A percentile compares a stretch with the other conserved stretches of the same genome.
Evolutionary conservation across 1,140 invertebrate genomes (phyloP).

Genomic region (Lamellibrachia luymesi): DNA sequence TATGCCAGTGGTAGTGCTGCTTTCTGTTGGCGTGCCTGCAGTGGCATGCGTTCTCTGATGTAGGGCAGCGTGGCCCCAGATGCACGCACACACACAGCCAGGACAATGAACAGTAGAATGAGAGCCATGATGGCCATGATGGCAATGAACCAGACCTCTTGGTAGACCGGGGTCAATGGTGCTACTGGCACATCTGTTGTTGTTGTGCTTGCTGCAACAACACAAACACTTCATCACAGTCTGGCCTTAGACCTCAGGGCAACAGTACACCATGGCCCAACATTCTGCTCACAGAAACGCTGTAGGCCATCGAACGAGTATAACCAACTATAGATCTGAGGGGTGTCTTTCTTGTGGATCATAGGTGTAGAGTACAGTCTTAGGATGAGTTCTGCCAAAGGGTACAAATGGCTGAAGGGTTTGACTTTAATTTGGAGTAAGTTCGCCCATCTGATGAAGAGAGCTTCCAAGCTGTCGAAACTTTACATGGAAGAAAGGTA

Average conservation of each 20-base stretch:
- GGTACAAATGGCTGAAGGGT: no score
- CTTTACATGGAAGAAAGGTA: no score
- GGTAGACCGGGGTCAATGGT: slow-evolving; percentile 14
- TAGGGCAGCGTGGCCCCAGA: slow-evolving; percentile 36
- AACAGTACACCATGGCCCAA: no score
- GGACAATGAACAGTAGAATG: slow-evolving; percentile 38
- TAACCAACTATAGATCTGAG: no score
- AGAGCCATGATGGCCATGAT: slow-evolving; percentile 41
- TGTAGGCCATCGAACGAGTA: no score
- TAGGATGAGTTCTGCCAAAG: no score
- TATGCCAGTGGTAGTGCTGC: slow-evolving; percentile 33
- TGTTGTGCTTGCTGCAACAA: background rate
- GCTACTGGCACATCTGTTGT: background rate
- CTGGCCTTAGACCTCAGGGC: background rate
- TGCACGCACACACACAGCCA: slow-evolving; percentile 40
- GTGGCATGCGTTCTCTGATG: slow-evolving; percentile 48
- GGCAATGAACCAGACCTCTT: slow-evolving; percentile 49
- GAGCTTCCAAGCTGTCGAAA: no score
- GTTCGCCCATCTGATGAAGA: no score
- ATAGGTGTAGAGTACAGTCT: no score
- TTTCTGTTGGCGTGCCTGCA: slow-evolving; percentile 33
- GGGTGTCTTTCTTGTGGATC: no score
- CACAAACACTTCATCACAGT: background rate
- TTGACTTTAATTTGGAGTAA: no score
- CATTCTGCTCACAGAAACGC: no score